Base-by-base conservation (phyloP, 2,113 vertebrate species). In the Spermophilus dauricus region DNA sequence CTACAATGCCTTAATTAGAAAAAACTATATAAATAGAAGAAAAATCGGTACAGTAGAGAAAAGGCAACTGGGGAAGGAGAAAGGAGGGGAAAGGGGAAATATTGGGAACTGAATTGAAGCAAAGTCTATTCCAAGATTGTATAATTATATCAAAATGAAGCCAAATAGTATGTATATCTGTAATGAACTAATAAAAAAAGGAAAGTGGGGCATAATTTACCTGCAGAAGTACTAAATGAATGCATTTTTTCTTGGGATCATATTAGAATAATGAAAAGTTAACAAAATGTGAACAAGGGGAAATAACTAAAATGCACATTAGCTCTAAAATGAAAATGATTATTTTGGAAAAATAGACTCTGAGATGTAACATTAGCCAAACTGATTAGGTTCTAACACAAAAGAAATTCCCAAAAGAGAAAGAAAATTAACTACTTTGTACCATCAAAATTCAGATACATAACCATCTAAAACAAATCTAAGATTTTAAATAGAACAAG, bases 381-480 rank as follows among this genome's bases (percentile, higher is more conserved):
- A 48, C 11, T 56, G 3, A 37, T 78, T 82, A 72, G 17, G 8
- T 58, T 88, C 94, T 70, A 91, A 86, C n/a, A 65, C 7, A 37
- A 88, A 1, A 85, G 26, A 88, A 45, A 94, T 39, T 86, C n/a
- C 32, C 53, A 88, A 94, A 48, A 6, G 84, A 91, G 28, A 94
- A 93, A 18, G 37, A 34, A 77, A 34, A 32, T 80, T 83, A 84
- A 73, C 56, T 51, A 30, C 76, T 95, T 93, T 80, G 48, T 63
- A 67, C 53, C 45, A 85, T 51, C 26, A 89, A 97, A 86, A 65
- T 39, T 80, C 85, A 65, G 37, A 65, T 9, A 10, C 26, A 76
- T 8, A 94, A 7, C 45, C n/a, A 94, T 91, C 93, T 94, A 90
- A 97, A 95, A 82, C 14, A 95, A 82, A 91, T 37, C 10, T 0